These are phyloP conservation scores for Arizona elegans DNA, from an alignment of 2,113 vertebrate genomes.

Conservation along the genomic window DNA sequence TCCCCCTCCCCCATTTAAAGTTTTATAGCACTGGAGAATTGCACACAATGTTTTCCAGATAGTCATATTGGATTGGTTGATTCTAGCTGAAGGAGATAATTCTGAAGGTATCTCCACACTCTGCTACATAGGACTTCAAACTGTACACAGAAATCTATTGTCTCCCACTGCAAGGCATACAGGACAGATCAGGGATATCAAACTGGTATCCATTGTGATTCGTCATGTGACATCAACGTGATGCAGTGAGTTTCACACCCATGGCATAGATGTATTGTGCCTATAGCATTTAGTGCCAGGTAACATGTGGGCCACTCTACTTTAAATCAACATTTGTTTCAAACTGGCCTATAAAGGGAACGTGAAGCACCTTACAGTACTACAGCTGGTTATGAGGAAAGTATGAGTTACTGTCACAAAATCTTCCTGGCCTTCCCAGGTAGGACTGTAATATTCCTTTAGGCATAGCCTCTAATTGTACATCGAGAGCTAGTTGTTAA, in stretches of 20 bases:
- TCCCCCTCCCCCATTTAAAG: neutral
- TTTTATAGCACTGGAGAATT: neutral
- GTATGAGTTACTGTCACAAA: neutral
- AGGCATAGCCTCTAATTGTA: neutral
- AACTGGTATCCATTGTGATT: no score
- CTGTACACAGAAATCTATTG: neutral
- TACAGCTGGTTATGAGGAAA: neutral
- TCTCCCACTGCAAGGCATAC: neutral
- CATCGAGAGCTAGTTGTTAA: neutral
- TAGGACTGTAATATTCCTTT: neutral
- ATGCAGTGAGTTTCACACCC: no score
- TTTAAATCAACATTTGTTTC: neutral
- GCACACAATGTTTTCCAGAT: neutral
- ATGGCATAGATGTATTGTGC: neutral
- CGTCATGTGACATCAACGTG: no score
- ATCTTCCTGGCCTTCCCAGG: neutral
- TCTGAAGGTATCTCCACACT: neutral
- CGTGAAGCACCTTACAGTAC: neutral
- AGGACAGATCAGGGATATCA: no score
- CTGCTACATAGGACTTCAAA: neutral
- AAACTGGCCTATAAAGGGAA: neutral
- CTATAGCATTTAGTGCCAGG: neutral
- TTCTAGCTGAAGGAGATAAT: neutral
- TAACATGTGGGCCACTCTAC: neutral
- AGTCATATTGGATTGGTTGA: neutral